Conservation (phyloP, 2,113 vertebrate genomes). For the Probosciger aterrimus region DNA sequence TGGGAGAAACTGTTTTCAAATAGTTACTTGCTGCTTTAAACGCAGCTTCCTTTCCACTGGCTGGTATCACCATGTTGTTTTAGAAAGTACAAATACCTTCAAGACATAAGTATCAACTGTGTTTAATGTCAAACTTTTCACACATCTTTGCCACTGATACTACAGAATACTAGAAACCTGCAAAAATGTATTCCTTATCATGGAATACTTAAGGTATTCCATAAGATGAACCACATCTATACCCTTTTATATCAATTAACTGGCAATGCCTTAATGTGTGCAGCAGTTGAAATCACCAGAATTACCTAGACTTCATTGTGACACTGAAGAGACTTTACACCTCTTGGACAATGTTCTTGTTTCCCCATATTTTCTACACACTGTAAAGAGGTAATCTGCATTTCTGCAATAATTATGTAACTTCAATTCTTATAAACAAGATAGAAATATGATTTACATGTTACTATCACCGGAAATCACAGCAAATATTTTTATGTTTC, state of each 20-base stretch:
- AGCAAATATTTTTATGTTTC: neutral
- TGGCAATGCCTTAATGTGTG: neutral
- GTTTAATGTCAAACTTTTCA: neutral
- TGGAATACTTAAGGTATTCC: neutral
- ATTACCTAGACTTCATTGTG: neutral
- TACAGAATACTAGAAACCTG: neutral
- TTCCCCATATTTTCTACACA: neutral
- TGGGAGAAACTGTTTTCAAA: slow-evolving; percentile 39
- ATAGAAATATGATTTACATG: neutral
- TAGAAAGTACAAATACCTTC: neutral
- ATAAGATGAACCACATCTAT: neutral
- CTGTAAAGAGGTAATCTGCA: neutral
- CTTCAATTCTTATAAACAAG: neutral
- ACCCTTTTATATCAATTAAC: neutral
- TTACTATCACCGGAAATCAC: neutral
- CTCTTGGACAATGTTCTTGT: neutral
- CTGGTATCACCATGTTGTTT: neutral
- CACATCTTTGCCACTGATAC: neutral
- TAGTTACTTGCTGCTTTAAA: slow-evolving; percentile 44
- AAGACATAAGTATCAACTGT: neutral
- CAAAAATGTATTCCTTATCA: neutral
- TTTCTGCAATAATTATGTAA: neutral
- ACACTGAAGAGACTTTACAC: neutral
- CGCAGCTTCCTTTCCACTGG: neutral
- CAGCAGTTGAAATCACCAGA: neutral